Evolutionary conservation across 2,888 invertebrate species (phyloP), one percentile per base, ranked within the genome.

Genomic region (Cybosia mesomella): DNA sequence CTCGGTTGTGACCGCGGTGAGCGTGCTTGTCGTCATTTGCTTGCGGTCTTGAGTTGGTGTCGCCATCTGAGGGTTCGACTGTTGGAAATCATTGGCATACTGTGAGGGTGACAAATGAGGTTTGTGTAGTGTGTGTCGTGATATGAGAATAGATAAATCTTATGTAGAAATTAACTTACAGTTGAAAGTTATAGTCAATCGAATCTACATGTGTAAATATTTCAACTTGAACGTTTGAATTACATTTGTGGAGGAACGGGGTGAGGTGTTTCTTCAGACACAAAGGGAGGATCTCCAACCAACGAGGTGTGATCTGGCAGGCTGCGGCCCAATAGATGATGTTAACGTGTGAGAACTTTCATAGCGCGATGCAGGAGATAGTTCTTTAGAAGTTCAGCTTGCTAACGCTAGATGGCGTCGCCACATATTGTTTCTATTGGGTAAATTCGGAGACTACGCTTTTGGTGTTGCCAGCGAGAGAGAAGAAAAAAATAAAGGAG

Each of bases 1-100:
- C 86, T 98, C 98, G 0, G 98, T 96, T 0, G 97, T 96, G 0
- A 96, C 96, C 11, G 97, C 96, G 0, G 96, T 95, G 0, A 96
- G 92, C 0, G 95, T 95, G 58, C 96, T 95, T 0, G 97, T 96
- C 0, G 98, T 97, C 94, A 97, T 96, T 74, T 96, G 96, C 82
- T 97, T 97, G 13, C 97, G 96, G 36, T 96, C 96, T 32, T 96
- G 96, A 0, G 96, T 96, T 15, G 96, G 96, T 0, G 97, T 97
- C 9, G 97, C 95, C 67, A 96, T 84, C 95, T 84, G 96, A 95
- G 70, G 68, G 70, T 76, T 80, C 9, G 78, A 36, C 80, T 82
- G 72, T 74, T 96, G 85, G 79, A 86, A 86, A 72, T 67, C 68
- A 75, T n/a, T 58, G 34, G 64, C n/a, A 15, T 9, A 55, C 5